phyloP scores from a whole-genome alignment of 2,113 vertebrate species.

The Speoplatyrhinus poulsoni region DNA sequence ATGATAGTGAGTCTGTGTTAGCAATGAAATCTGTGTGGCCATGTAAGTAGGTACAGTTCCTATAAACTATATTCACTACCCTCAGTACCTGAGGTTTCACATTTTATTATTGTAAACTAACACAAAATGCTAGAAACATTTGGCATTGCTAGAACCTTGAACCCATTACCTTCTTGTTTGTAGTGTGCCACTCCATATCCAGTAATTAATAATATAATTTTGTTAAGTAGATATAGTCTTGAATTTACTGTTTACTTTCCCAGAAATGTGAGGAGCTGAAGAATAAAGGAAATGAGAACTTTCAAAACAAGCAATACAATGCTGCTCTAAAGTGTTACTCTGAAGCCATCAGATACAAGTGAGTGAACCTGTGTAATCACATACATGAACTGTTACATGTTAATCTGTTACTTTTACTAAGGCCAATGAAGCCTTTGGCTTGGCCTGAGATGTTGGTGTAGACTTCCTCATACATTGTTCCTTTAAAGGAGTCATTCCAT shows the following conservation, averaged over 20 bases:
- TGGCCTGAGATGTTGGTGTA: too few relatives aligned
- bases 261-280: conserved; percentile 88
- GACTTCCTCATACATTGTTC: too few relatives aligned
- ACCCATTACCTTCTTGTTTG: too few relatives aligned
- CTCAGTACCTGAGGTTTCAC: too few relatives aligned
- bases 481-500: too few relatives aligned
- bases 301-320: conserved; percentile 77
- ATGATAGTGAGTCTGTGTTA: conserved; percentile 67
- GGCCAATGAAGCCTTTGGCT: not conserved
- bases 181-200: not conserved
- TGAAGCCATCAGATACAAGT: conserved; percentile 86
- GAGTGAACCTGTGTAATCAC: conserved; percentile 46
- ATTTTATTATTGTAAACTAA: too few relatives aligned
- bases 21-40: not conserved
- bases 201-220: not conserved
- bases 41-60: not conserved
- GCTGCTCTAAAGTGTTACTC: conserved; percentile 82
- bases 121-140: too few relatives aligned
- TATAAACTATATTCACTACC: not conserved
- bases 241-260: conserved; percentile 19
- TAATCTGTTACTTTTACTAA: not conserved
- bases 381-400: too few relatives aligned
- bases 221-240: not conserved
- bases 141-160: too few relatives aligned
- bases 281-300: conserved; percentile 83